Conservation (phyloP, 2,888 invertebrate species). For the Lottia scabra region DNA sequence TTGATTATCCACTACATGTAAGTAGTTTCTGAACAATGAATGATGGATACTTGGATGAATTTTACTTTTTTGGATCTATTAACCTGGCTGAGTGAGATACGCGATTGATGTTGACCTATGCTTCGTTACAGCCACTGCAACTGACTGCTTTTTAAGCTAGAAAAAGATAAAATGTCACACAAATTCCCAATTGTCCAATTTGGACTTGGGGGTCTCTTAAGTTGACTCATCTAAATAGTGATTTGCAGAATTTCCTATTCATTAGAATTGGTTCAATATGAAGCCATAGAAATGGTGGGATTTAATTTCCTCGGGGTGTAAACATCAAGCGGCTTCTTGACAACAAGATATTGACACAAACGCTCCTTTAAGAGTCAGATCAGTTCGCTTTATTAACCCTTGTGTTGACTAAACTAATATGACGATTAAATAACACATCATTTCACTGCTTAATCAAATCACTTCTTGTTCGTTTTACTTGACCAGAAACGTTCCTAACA, state of each 20-base stretch:
- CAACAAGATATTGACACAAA: neutral
- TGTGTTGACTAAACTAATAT: conserved; percentile 4
- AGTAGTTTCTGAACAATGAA: too few species aligned
- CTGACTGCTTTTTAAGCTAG: too few species aligned
- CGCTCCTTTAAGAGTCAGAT: neutral
- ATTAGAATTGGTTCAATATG: conserved; percentile 12
- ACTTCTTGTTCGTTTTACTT: too few species aligned
- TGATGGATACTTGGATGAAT: too few species aligned
- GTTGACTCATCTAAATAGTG: conserved; percentile 19
- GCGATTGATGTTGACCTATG: too few species aligned
- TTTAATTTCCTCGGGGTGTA: conserved; percentile 22
- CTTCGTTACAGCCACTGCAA: too few species aligned
- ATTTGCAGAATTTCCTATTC: conserved; percentile 15
- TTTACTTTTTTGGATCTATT: too few species aligned
- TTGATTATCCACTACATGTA: too few species aligned
- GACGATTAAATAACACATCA: conserved; percentile 6
- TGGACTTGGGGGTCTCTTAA: neutral
- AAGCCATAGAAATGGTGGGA: conserved; percentile 8
- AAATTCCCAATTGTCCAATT: neutral
- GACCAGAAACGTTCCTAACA: too few species aligned
- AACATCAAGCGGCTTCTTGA: conserved; percentile 4
- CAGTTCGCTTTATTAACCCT: conserved; percentile 3
- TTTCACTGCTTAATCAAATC: neutral
- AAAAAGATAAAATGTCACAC: too few species aligned
- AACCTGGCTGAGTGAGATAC: too few species aligned